These are phyloP conservation scores for Nannoperca obscura DNA, from an alignment of 2,797 vertebrate genomes.

Conservation along the genomic window DNA sequence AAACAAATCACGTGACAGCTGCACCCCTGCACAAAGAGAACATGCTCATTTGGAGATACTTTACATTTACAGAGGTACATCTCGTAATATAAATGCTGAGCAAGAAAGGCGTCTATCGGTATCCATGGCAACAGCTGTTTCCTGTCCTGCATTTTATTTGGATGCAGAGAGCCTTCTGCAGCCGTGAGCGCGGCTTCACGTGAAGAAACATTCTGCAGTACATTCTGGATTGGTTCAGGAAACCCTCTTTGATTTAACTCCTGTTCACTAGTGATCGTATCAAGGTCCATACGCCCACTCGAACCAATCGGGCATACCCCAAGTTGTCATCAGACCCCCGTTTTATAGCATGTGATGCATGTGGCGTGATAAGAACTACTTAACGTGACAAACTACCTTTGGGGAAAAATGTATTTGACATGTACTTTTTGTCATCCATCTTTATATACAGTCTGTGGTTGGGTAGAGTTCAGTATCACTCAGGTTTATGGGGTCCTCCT, in stretches of 20 bases:
- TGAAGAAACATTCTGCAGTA: neutral
- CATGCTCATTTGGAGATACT: neutral
- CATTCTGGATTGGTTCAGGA: too few relatives aligned
- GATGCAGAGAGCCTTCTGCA: neutral
- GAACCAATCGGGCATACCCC: too few relatives aligned
- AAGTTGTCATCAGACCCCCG: too few relatives aligned
- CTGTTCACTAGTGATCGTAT: too few relatives aligned
- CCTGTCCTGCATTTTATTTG: conserved; percentile 28
- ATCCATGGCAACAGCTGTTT: conserved; percentile 27
- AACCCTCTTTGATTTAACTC: too few relatives aligned
- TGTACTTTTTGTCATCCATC: too few relatives aligned
- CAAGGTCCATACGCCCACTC: too few relatives aligned
- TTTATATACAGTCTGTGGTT: too few relatives aligned
- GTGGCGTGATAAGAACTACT: too few relatives aligned
- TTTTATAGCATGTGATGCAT: too few relatives aligned
- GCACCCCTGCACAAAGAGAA: neutral
- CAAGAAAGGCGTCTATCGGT: neutral
- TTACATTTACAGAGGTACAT: neutral
- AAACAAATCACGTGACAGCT: neutral
- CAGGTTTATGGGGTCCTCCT: neutral
- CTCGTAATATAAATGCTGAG: neutral
- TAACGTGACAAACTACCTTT: too few relatives aligned
- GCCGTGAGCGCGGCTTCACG: neutral
- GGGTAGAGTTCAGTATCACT: neutral
- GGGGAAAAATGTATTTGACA: too few relatives aligned